Conservation (phyloP, 2,888 invertebrate species). For the Synergus umbraculus region DNA sequence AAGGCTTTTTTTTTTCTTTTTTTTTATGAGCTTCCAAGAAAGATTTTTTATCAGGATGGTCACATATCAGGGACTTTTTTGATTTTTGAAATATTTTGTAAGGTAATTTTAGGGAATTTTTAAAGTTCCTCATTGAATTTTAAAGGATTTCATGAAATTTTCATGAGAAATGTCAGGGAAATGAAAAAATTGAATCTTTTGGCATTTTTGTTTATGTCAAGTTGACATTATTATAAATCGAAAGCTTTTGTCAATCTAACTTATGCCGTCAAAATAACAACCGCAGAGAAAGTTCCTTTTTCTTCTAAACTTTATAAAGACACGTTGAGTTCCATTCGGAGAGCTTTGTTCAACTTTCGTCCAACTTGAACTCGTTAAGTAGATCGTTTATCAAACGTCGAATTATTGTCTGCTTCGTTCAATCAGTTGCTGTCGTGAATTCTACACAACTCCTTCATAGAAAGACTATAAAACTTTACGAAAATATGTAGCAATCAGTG, state of each 20-base stretch:
- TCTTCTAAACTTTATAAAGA: no score
- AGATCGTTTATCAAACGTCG: background rate
- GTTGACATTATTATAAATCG: no score
- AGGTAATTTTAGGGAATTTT: background rate
- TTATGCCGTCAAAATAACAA: no score
- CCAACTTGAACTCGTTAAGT: background rate
- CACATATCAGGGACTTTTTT: background rate
- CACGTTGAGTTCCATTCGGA: background rate
- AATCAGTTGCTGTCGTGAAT: background rate
- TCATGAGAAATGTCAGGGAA: no score
- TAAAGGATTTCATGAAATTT: no score
- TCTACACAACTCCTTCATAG: background rate
- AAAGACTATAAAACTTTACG: constrained; percentile 1
- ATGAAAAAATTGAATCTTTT: no score
- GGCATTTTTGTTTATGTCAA: no score
- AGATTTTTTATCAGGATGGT: background rate
- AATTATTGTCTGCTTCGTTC: background rate
- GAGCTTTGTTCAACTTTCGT: background rate
- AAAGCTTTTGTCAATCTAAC: no score
- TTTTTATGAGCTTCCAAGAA: background rate
- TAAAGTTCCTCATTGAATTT: no score
- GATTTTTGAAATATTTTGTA: background rate
- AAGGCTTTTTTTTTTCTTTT: no score
- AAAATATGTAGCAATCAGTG: constrained; percentile 13
- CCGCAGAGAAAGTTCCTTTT: no score